These are phyloP conservation scores for Leptinotarsa texana DNA, from an alignment of 1,140 invertebrate species.

Conservation along the genomic window DNA sequence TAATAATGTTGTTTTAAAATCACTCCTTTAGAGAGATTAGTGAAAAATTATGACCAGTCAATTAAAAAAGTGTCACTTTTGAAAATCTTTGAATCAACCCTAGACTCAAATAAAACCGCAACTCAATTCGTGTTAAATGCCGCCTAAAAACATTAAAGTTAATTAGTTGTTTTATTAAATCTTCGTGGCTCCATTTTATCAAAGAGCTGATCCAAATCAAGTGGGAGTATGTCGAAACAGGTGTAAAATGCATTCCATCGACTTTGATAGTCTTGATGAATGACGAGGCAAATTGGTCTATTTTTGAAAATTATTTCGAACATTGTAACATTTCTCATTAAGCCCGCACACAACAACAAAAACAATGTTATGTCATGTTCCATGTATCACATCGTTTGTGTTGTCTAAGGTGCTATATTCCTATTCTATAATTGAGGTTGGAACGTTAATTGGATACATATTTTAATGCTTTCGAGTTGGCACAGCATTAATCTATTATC, in stretches of 20 bases:
- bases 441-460: not conserved
- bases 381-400: not conserved
- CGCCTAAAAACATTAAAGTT: not conserved
- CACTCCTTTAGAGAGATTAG: too few species aligned
- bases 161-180: slow-evolving; percentile 1
- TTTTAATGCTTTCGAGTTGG: not conserved
- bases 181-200: not conserved
- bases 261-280: not conserved
- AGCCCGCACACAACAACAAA: not conserved
- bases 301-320: not conserved
- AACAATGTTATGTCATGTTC: not conserved
- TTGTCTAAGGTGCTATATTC: not conserved
- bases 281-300: not conserved
- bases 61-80: too few species aligned
- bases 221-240: not conserved
- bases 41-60: too few species aligned
- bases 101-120: not conserved
- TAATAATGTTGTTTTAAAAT: too few species aligned
- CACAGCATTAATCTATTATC: too few species aligned
- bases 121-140: not conserved
- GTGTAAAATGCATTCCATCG: not conserved
- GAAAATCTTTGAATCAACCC: too few species aligned
- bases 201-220: not conserved
- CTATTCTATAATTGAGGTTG: not conserved
- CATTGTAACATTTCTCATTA: slow-evolving; percentile 1